Base-by-base conservation (phyloP, 2,113 vertebrate species). In the Propithecus coquereli region DNA sequence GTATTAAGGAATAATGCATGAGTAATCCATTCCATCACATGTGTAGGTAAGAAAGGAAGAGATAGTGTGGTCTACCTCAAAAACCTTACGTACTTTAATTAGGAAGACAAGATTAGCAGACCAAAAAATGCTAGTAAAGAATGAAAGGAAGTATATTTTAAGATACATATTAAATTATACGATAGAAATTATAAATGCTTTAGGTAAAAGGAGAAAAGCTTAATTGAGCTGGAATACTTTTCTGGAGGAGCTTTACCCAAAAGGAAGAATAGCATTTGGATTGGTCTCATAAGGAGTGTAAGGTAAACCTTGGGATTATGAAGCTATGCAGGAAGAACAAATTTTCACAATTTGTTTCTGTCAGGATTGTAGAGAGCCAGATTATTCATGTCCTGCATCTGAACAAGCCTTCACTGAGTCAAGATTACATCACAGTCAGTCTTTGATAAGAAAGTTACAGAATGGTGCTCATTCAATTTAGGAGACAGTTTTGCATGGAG, bases 361-460 rank as follows among this genome's bases (percentile, higher is more conserved):
- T 12, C 8, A 91, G 6, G 8, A 14, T 61, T 77, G 3, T 87
- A 54, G 52, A 91, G 92, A 80, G 3, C 3, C 45, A 34, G 5
- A 87, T 71, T n/a, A 18, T 71, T 87, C 61, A 52, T 65, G 23
- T 91, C 16, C 16, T 0, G 2, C 91, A 70, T 79, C 68, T 68
- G 34, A 97, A 71, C 17, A 93, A 87, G 27, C 12, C 50, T 94
- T 86, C n/a, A 32, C 17, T 52, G 65, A 92, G 16, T 95, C 13
- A 86, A 74, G 57, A 68, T 80, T 93, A 79, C 1, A 25, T n/a
- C 37, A 82, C 4, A 87, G 54, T 80, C 40, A 87, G 32, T 12
- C 16, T 70, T 90, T 91, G 34, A 65, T 93, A 83, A 76, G 83
- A 91, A 88, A 92, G 6, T 85, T 93, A 68, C 5, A 80, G 84